Evolutionary conservation across 2,888 invertebrate species (phyloP).

Genomic region (Chrysolina haemoptera): DNA sequence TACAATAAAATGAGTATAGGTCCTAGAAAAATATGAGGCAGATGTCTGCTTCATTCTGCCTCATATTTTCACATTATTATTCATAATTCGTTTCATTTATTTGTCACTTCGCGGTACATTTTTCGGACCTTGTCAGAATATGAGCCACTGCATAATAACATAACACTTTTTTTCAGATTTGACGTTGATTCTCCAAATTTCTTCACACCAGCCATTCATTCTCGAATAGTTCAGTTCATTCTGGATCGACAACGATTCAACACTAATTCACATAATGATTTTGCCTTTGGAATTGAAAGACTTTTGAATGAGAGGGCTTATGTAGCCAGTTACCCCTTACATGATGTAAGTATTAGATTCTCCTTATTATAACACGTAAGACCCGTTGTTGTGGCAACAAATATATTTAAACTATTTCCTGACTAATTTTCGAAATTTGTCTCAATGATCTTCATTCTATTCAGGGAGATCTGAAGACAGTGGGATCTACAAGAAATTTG

Average conservation of each 20-base stretch:
- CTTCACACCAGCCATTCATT: constrained; percentile 88
- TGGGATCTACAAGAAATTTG: constrained; percentile 81
- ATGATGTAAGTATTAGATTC: constrained; percentile 78
- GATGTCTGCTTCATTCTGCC: too few species aligned
- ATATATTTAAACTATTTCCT: too few species aligned
- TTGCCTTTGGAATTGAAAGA: constrained; percentile 86
- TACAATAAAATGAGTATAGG: too few species aligned
- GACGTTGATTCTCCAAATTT: constrained; percentile 86
- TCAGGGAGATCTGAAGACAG: constrained; percentile 81
- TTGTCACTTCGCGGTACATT: too few species aligned
- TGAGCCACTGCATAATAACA: background rate
- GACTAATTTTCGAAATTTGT: too few species aligned
- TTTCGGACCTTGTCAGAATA: too few species aligned
- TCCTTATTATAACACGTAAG: too few species aligned
- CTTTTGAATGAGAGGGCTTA: constrained; percentile 83
- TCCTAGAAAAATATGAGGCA: too few species aligned
- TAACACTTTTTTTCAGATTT: constrained; percentile 75
- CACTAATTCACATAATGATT: constrained; percentile 76
- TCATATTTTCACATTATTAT: too few species aligned
- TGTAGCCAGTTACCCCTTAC: constrained; percentile 88
- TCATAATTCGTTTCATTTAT: too few species aligned
- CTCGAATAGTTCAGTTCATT: constrained; percentile 93
- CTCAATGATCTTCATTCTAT: constrained; percentile 47
- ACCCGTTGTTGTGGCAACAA: too few species aligned
- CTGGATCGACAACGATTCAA: constrained; percentile 89